Conservation (phyloP, 2,797 vertebrate genomes). For the Heteromormyrus szaboi region DNA sequence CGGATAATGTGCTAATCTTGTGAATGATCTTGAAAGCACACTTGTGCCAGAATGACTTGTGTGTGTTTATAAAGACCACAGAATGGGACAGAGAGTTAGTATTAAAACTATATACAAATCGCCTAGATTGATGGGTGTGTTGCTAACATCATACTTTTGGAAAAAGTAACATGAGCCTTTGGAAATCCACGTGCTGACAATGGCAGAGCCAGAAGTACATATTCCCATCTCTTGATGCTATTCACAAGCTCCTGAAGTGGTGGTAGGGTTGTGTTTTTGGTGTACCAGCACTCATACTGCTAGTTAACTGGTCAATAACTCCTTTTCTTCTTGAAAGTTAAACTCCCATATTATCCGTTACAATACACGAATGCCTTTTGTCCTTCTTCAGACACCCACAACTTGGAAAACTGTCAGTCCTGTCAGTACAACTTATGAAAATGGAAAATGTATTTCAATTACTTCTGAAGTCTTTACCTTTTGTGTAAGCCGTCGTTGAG, state of each 20-base stretch:
- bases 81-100: not conserved
- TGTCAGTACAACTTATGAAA: conserved; percentile 11
- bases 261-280: not conserved
- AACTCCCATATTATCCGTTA: not conserved
- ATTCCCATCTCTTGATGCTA: not conserved
- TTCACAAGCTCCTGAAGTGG: not conserved
- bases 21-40: not conserved
- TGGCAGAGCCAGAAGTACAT: not conserved
- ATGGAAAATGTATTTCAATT: conserved; percentile 12
- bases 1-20: not conserved
- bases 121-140: not conserved
- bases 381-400: not conserved
- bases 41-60: conserved; percentile 6
- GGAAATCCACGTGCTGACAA: not conserved
- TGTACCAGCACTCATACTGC: not conserved
- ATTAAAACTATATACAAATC: conserved; percentile 2
- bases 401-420: not conserved
- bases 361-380: not conserved
- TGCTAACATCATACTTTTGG: not conserved
- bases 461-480: conserved; percentile 5
- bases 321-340: not conserved
- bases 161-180: not conserved
- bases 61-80: not conserved
- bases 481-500: not conserved
- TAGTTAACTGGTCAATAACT: not conserved